Evolutionary conservation across 2,888 invertebrate genomes (phyloP), one percentile per base, ranked within the genome.

Genomic region (Chorisops tibialis): DNA sequence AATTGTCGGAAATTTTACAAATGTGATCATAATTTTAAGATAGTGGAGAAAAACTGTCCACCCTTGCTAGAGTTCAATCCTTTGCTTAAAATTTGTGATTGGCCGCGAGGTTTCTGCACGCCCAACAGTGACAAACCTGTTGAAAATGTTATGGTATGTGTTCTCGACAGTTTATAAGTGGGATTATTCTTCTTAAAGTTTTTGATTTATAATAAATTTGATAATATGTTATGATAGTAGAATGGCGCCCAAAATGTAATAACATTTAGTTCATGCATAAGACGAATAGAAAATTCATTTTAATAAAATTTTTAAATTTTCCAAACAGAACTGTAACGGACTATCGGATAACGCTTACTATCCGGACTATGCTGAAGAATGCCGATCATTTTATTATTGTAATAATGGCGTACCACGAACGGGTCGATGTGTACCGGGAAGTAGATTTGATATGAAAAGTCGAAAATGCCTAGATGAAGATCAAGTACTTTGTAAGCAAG

Each of bases 31-130:
- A 24, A 24, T 18, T 56, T 43, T 30, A 24, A 30, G 19, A 12
- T 18, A 4, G n/a, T 43, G 9, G 56, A 56, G 30, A 43, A 45
- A 30, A 30, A 22, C 7, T 56, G 56, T 45, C 56, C 56, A 4
- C 43, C 56, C 7, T 12, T 21, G 5, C 30, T 56, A 30, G 56
- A 56, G 19, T 56, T 56, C 16, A 43, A 56, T 43, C 56, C 56
- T 1, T 11, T 18, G 5, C 12, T 43, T 43, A 48, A 59, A 59
- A 47, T 48, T 9, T 59, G 59, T 35, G 59, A 59, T 48, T 59
- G 59, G 59, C 59, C 59, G 35, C 45, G 45, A 37, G 59, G 59
- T 37, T 59, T 24, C 21, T 59, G 59, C 47, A 30, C 47, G 11
- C 21, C 48, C 14, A 21, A 59, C 19, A 56, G 19, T 21, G 24